Conservation (phyloP, 2,888 invertebrate species). For the Chloroclysta siterata region DNA sequence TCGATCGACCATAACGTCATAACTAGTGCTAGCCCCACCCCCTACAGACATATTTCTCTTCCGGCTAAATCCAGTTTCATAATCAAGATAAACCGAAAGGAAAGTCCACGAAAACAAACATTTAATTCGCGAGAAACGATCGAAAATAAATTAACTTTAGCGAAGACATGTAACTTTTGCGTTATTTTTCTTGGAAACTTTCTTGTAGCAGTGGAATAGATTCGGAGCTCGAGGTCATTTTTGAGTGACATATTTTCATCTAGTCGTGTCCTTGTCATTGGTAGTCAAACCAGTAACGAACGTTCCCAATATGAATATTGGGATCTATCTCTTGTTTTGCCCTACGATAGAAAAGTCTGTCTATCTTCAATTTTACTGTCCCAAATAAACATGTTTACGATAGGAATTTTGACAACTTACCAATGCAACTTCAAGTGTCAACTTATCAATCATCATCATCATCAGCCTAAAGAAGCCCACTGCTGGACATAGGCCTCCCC, state of each 20-base stretch:
- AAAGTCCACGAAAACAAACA: conserved; percentile 37
- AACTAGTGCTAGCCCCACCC: background rate
- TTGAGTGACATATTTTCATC: background rate
- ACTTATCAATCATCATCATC: too few species aligned
- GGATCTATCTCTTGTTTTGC: too few species aligned
- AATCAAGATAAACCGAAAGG: conserved; percentile 25
- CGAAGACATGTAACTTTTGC: conserved; percentile 51
- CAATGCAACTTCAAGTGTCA: too few species aligned
- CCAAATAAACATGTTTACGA: too few species aligned
- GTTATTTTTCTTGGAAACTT: conserved; percentile 56
- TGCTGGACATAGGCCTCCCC: too few species aligned
- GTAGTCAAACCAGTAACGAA: too few species aligned
- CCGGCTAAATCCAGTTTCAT: conserved; percentile 5
- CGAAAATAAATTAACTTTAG: conserved; percentile 50
- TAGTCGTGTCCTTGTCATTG: too few species aligned
- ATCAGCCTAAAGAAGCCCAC: too few species aligned
- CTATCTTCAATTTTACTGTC: too few species aligned
- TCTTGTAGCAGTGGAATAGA: conserved; percentile 21
- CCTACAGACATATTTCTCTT: background rate
- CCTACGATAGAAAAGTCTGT: too few species aligned
- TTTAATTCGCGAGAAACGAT: conserved; percentile 37
- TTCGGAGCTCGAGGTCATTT: background rate
- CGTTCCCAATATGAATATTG: too few species aligned
- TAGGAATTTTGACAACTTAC: too few species aligned
- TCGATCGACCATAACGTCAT: background rate